phyloP scores from a whole-genome alignment of 2,888 invertebrate genomes.

The Macaria notata region DNA sequence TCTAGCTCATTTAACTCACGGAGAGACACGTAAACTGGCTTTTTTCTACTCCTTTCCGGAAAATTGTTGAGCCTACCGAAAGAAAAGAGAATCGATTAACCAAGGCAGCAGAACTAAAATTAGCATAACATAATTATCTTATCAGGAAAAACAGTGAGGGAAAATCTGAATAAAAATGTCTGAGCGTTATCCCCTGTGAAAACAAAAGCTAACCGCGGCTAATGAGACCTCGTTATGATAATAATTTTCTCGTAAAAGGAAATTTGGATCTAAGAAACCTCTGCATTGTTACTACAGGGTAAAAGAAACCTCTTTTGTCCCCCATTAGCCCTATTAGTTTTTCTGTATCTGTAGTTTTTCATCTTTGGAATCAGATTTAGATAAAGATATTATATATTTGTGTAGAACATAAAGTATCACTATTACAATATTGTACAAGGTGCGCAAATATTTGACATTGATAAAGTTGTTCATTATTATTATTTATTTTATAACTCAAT shows the following conservation, averaged over 20 bases:
- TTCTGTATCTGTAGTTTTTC: neutral
- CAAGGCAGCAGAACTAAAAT: conserved; percentile 47
- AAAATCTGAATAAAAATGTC: conserved; percentile 39
- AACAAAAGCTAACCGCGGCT: conserved; percentile 59
- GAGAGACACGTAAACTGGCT: conserved; percentile 18
- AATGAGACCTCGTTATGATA: conserved; percentile 63
- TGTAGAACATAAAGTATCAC: too few relatives aligned
- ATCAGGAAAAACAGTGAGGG: conserved; percentile 47
- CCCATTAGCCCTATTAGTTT: conserved; percentile 6
- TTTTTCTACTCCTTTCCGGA: conserved; percentile 4
- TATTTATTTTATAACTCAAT: too few relatives aligned
- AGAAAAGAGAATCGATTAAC: conserved; percentile 41
- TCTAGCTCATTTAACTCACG: conserved; percentile 19
- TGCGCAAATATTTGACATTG: too few relatives aligned
- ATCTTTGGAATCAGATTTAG: too few relatives aligned
- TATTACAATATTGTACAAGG: too few relatives aligned
- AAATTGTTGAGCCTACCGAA: conserved; percentile 6
- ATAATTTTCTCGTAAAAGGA: conserved; percentile 54
- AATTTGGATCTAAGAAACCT: conserved; percentile 36
- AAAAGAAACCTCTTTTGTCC: conserved; percentile 6
- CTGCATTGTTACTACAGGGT: conserved; percentile 20
- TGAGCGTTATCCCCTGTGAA: conserved; percentile 41
- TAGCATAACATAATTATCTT: conserved; percentile 65
- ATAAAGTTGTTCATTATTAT: too few relatives aligned
- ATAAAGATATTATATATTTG: too few relatives aligned